Percentiles rank a stretch among this genome's conserved stretches.
Conservation (phyloP, 2,797 vertebrate species). For the Sebastes minor region DNA sequence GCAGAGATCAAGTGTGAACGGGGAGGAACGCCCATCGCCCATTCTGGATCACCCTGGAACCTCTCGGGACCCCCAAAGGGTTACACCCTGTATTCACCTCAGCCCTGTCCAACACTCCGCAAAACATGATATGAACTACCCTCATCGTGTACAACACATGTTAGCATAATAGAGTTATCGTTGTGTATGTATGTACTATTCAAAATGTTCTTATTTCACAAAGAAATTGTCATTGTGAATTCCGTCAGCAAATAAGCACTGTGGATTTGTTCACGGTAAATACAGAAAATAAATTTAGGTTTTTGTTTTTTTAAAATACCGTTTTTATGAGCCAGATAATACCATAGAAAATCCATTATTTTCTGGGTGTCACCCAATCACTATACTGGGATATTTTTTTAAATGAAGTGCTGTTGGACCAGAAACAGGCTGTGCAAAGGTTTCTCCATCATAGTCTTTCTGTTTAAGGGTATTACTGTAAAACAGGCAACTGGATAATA, state of each 20-base stretch:
- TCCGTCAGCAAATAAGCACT: neutral
- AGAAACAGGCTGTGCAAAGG: slow-evolving; percentile 45
- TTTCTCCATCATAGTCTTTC: slow-evolving; percentile 55
- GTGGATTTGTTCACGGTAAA: neutral
- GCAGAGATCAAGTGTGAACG: slow-evolving; percentile 83
- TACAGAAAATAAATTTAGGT: neutral
- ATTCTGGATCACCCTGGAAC: slow-evolving; percentile 74
- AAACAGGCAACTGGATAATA: slow-evolving; percentile 73
- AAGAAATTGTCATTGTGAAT: neutral
- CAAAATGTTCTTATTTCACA: neutral
- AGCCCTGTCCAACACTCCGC: slow-evolving; percentile 44
- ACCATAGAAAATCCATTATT: slow-evolving; percentile 11
- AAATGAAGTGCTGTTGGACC: slow-evolving; percentile 38
- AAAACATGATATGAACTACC: slow-evolving; percentile 47
- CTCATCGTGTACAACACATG: slow-evolving; percentile 37
- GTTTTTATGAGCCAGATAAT: neutral
- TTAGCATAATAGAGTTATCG: slow-evolving; percentile 13
- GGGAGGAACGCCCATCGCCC: slow-evolving; percentile 79
- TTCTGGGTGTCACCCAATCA: slow-evolving; percentile 30
- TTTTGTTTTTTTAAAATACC: neutral
- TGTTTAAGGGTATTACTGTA: slow-evolving; percentile 73
- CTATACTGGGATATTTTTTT: slow-evolving; percentile 33
- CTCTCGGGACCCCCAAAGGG: slow-evolving; percentile 58
- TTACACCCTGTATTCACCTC: slow-evolving; percentile 68
- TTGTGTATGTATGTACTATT: neutral